phyloP scores from a whole-genome alignment of 2,888 invertebrate genomes.

The Aethes cnicana region DNA sequence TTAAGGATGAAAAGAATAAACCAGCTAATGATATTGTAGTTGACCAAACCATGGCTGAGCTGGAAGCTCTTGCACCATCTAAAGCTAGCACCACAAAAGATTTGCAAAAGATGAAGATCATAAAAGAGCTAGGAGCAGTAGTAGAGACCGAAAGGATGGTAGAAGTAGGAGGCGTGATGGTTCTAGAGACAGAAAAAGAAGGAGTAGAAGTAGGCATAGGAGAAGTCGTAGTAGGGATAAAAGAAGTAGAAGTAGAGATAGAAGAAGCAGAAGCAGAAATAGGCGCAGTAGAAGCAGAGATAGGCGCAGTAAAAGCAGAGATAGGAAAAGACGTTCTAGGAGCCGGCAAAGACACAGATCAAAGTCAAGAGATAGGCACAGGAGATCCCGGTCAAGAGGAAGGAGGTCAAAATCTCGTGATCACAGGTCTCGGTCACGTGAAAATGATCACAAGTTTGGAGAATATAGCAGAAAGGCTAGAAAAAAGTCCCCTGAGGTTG shows the following conservation, averaged over 20 bases:
- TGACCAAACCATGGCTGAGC: constrained; percentile 92
- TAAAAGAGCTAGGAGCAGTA: constrained; percentile 51
- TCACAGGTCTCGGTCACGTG: constrained; percentile 44
- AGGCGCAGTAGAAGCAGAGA: constrained; percentile 48
- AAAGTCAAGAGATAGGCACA: constrained; percentile 43
- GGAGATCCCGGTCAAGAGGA: constrained; percentile 41
- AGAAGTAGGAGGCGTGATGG: constrained; percentile 48
- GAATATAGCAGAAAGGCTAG: constrained; percentile 57
- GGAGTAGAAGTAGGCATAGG: constrained; percentile 40
- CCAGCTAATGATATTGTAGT: constrained; percentile 76
- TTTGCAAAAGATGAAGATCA: constrained; percentile 44
- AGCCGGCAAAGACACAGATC: constrained; percentile 46
- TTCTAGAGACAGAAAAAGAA: constrained; percentile 49
- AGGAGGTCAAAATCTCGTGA: constrained; percentile 55
- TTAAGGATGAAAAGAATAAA: constrained; percentile 63
- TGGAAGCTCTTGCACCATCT: constrained; percentile 92
- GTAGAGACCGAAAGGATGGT: constrained; percentile 50
- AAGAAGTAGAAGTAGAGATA: constrained; percentile 45
- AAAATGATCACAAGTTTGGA: constrained; percentile 51
- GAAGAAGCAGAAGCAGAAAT: constrained; percentile 48
- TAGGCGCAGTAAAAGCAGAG: constrained; percentile 47
- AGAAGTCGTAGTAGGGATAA: constrained; percentile 43
- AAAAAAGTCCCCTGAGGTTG: constrained; percentile 75
- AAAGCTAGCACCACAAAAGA: constrained; percentile 47
- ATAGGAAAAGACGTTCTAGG: constrained; percentile 53